A percentile compares a stretch with the other conserved stretches of the same genome.
phyloP scores from a whole-genome alignment of 2,797 vertebrate genomes.

The Poeciliopsis turneri region DNA sequence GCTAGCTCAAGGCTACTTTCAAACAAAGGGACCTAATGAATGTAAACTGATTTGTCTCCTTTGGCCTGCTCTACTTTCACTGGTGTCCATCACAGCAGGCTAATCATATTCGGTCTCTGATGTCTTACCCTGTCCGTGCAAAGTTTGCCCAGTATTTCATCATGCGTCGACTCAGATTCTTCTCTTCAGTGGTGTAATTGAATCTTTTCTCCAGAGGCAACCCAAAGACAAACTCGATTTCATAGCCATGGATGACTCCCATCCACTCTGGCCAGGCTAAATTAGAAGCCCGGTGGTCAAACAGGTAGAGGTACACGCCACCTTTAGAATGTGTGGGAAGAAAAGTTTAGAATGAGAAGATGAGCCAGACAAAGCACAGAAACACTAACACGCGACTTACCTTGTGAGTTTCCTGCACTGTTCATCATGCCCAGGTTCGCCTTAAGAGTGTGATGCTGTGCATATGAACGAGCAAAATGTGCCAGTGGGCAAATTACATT shows the following conservation, averaged over 20 bases:
- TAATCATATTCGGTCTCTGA: not conserved
- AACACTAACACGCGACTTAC: conserved; percentile 27
- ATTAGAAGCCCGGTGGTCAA: conserved; percentile 92
- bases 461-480: conserved; percentile 84
- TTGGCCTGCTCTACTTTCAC: not conserved
- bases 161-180: conserved; percentile 86
- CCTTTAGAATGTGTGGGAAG: conserved; percentile 48
- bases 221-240: conserved; percentile 95
- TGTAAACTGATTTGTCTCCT: not conserved
- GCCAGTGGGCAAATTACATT: conserved; percentile 92
- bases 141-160: conserved; percentile 97
- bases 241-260: conserved; percentile 96
- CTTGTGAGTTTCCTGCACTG: conserved; percentile 74
- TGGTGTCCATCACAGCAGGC: not conserved
- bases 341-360: not conserved
- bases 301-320: conserved; percentile 86
- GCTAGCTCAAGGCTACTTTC: not conserved
- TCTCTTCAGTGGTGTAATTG: conserved; percentile 90
- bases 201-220: conserved; percentile 87
- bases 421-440: conserved; percentile 65
- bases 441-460: conserved; percentile 76
- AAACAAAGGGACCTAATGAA: not conserved
- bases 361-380: too few species aligned
- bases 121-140: conserved; percentile 88
- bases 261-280: conserved; percentile 93